Evolutionary conservation across 2,797 vertebrate species (phyloP).

Genomic region (Alcedo atthis): DNA sequence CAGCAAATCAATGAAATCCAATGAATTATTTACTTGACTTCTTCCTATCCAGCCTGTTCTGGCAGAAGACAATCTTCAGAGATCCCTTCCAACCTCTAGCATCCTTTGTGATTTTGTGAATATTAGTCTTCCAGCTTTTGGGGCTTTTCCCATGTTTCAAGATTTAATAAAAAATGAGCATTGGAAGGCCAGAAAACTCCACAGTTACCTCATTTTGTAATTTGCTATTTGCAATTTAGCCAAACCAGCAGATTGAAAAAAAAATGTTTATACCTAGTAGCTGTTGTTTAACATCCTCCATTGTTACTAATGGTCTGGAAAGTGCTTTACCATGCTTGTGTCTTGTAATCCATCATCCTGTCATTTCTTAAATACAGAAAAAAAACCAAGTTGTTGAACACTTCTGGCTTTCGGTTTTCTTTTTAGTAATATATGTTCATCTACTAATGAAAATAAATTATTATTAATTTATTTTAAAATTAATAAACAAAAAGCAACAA

Average conservation of each 20-base stretch:
- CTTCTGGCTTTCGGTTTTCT: neutral
- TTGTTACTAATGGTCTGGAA: conserved; percentile 9
- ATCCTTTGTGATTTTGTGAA: neutral
- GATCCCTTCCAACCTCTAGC: too few species aligned
- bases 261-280: neutral
- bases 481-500: neutral
- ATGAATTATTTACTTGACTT: neutral
- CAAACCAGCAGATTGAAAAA: neutral
- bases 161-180: neutral
- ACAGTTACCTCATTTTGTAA: neutral
- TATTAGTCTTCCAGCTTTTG: neutral
- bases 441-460: neutral
- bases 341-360: neutral
- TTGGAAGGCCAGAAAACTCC: neutral
- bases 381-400: neutral
- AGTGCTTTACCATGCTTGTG: neutral
- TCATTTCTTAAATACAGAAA: neutral
- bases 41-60: neutral
- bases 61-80: too few species aligned
- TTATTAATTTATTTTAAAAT: neutral
- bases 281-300: neutral
- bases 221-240: neutral
- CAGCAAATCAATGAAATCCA: neutral
- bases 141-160: neutral
- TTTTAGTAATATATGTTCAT: neutral